Evolutionary conservation across 2,888 invertebrate species (phyloP).

Genomic region (Acanthococcus lagerstroemiae): DNA sequence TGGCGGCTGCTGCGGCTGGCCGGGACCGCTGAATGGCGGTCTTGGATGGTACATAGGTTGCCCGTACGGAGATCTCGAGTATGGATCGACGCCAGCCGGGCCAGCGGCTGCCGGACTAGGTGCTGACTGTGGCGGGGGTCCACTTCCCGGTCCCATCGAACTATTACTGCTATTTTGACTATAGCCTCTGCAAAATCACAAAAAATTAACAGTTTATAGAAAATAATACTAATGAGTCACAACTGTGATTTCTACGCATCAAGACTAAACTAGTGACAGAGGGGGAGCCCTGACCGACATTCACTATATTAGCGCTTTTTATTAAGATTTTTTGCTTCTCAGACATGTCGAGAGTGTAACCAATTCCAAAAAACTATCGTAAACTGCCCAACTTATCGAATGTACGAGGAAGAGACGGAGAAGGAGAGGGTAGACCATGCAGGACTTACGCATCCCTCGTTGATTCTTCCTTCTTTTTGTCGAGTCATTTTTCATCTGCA

Average conservation of each 20-base stretch:
- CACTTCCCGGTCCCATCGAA: constrained; percentile 31
- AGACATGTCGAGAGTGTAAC: no score
- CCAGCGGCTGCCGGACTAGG: constrained; percentile 36
- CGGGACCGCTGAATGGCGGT: constrained; percentile 35
- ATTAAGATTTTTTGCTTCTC: no score
- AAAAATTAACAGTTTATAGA: constrained; percentile 1
- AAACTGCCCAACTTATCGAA: no score
- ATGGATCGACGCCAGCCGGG: constrained; percentile 41
- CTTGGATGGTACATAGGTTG: constrained; percentile 38
- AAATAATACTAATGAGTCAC: not conserved
- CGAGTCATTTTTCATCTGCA: no score
- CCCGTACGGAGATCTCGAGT: constrained; percentile 41
- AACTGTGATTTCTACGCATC: not conserved
- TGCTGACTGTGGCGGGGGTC: constrained; percentile 11
- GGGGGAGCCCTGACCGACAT: no score
- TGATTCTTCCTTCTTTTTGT: no score
- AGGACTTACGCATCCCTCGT: no score
- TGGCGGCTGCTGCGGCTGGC: constrained; percentile 1
- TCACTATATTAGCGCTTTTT: no score
- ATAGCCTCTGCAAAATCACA: constrained; percentile 41
- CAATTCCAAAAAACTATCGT: no score
- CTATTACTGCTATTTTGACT: constrained; percentile 36
- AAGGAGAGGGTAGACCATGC: no score
- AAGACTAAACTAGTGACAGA: no score
- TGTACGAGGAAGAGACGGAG: no score